Evolutionary conservation across 2,888 invertebrate genomes (phyloP).

Genomic region (Eilema griseolum): DNA sequence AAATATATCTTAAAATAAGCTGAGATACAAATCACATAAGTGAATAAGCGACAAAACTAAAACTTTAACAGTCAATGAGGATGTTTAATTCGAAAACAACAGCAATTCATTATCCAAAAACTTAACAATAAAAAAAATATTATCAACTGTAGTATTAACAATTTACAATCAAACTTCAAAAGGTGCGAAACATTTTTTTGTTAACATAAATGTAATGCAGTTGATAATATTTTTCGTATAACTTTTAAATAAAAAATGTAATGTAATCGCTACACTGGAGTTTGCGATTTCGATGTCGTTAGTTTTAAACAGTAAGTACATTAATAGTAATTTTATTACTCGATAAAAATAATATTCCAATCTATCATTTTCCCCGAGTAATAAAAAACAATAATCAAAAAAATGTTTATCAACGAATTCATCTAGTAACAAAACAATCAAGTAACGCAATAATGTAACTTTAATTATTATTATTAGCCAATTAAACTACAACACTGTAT

Average conservation of each 20-base stretch:
- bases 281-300: conserved; percentile 56
- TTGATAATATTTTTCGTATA: conserved; percentile 39
- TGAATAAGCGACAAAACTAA: conserved; percentile 70
- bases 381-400: conserved; percentile 37
- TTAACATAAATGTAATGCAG: conserved; percentile 6
- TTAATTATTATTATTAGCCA: conserved; percentile 69
- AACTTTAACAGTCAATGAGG: conserved; percentile 82
- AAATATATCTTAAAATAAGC: conserved; percentile 77
- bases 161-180: conserved; percentile 9
- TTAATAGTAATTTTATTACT: conserved; percentile 31
- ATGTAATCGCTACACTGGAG: conserved; percentile 77
- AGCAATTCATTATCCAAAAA: conserved; percentile 81
- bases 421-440: conserved; percentile 72
- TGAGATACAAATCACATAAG: conserved; percentile 70
- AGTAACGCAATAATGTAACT: conserved; percentile 70
- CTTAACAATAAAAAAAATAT: conserved; percentile 74
- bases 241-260: conserved; percentile 81
- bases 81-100: conserved; percentile 83
- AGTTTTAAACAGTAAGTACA: conserved; percentile 33
- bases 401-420: conserved; percentile 65
- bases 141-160: conserved; percentile 20
- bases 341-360: conserved; percentile 25
- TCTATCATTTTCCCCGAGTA: conserved; percentile 26
- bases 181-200: neutral
- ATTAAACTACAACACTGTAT: conserved; percentile 69